Base-by-base conservation (phyloP, 2,113 vertebrate species). In the Glaucomys volans region DNA sequence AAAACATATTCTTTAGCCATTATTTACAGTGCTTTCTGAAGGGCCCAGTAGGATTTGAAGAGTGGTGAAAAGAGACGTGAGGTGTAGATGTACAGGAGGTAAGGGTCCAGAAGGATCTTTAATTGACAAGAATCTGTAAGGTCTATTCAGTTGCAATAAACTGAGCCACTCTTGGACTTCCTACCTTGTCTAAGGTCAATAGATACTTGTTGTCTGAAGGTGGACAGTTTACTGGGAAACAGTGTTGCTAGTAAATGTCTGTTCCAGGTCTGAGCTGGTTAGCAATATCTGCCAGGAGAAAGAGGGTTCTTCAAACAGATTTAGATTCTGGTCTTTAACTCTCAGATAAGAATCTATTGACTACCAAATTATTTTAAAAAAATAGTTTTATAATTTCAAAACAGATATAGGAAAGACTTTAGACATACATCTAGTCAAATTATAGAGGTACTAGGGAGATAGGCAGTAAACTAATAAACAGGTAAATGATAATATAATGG, bases 321-420 rank as follows among this genome's bases (percentile, higher is more conserved):
- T 44, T 87, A 50, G 67, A 91, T 83, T 67, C 40, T 91, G 26
- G 32, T 30, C 40, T 26, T 64, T 52, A 82, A 66, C 20, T 50
- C 20, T 50, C 37, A 57, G 50, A 5, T 74, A 44, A 42, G 37
- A 75, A n/a, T 76, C 26, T 32, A 81, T 47, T 47, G 37, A 71
- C 59, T 93, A 14, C 30, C 35, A 74, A 84, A 67, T 80, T 71
- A 37, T n/a, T 74, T 18, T 81, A 76, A 57, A 74, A 93, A 90
- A 47, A 87, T 35, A 93, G 30, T 64, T 84, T 95, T 83, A 67
- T 32, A 47, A 22, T 77, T 74, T 86, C 74, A 42, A 77, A 64
- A 50, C 8, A 77, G 40, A 79, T 7, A 44, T 24, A 76, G 62
- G 42, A 81, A 66, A 87, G 28, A 59, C 59, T 50, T 83, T 66